Evolutionary conservation across 1,140 invertebrate species (phyloP).

Genomic region (Hycleus phaleratus): DNA sequence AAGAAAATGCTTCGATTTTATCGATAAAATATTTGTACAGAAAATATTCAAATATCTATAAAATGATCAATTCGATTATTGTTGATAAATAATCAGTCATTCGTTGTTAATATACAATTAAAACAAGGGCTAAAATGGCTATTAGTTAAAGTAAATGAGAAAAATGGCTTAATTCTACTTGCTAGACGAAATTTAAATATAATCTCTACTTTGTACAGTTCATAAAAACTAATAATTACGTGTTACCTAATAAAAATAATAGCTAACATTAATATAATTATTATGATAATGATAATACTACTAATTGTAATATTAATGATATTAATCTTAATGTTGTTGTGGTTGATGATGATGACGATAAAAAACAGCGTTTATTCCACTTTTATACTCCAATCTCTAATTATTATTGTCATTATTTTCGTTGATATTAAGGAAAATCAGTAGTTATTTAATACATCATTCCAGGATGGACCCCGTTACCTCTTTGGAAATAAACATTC

Average conservation of each 20-base stretch:
- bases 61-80: slow-evolving; percentile 7
- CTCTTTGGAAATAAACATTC: slow-evolving; percentile 75
- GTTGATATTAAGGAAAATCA: slow-evolving; percentile 38
- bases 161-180: slow-evolving; percentile 5
- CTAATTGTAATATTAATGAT: background rate
- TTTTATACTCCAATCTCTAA: no score
- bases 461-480: slow-evolving; percentile 66
- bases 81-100: slow-evolving; percentile 18
- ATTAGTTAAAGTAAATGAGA: slow-evolving; percentile 5
- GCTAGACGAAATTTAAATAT: background rate
- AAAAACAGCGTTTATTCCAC: no score
- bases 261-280: background rate
- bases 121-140: slow-evolving; percentile 7
- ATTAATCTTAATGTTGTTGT: background rate
- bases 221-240: background rate
- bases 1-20: no score
- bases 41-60: background rate
- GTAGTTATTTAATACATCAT: slow-evolving; percentile 58
- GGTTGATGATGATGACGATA: background rate
- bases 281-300: background rate
- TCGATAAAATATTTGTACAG: slow-evolving; percentile 13
- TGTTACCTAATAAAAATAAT: background rate
- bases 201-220: slow-evolving; percentile 9
- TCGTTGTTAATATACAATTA: slow-evolving; percentile 16
- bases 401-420: no score